A percentile compares a stretch with the other conserved stretches of the same genome.
Evolutionary conservation across 2,888 invertebrate species (phyloP).

Genomic region (Leucoma salicis): DNA sequence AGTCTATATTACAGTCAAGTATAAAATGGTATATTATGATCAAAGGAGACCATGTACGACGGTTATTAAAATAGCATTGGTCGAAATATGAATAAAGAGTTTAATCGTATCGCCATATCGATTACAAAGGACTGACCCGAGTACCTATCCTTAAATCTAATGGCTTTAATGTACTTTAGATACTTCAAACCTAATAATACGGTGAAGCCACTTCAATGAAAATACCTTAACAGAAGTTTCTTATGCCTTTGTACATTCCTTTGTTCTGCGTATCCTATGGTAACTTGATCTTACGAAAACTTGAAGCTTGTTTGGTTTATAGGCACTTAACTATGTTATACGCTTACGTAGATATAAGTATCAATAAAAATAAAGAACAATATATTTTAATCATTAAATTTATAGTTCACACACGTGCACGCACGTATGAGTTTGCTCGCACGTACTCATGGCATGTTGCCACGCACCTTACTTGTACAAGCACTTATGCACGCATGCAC

Average conservation of each 20-base stretch:
- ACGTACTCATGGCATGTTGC: too few species aligned
- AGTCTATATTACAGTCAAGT: too few species aligned
- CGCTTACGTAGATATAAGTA: neutral
- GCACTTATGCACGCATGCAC: too few species aligned
- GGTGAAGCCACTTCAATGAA: neutral
- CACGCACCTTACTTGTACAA: too few species aligned
- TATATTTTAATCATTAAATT: too few species aligned
- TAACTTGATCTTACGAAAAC: neutral
- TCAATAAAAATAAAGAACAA: neutral
- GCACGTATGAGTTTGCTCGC: too few species aligned
- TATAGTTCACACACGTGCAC: too few species aligned
- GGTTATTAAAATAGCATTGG: neutral
- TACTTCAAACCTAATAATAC: neutral
- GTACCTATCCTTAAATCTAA: neutral
- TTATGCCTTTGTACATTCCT: neutral
- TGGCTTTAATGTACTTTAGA: neutral
- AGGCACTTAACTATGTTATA: neutral
- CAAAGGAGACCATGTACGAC: too few species aligned
- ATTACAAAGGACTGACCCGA: neutral
- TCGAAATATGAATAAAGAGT: neutral
- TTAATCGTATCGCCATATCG: neutral
- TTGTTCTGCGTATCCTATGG: neutral
- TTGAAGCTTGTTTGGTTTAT: neutral
- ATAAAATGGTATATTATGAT: too few species aligned
- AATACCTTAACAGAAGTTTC: neutral